Percentiles rank a stretch among this genome's conserved stretches.
Evolutionary conservation across 2,113 vertebrate species (phyloP).

Genomic region (Scopus umbretta): DNA sequence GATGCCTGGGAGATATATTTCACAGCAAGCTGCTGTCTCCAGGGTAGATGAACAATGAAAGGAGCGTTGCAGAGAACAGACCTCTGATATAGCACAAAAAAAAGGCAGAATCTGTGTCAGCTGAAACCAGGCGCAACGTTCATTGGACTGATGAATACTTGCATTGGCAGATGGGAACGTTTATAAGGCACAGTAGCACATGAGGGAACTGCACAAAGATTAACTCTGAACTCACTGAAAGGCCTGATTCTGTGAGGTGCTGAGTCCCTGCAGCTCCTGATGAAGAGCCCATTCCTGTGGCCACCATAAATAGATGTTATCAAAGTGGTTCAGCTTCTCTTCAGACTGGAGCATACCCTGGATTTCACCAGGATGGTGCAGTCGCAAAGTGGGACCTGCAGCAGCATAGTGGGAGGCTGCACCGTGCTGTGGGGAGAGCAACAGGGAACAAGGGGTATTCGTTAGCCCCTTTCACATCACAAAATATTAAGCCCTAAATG

Average conservation of each 20-base stretch:
- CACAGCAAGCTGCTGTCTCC: neutral
- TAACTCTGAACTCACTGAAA: neutral
- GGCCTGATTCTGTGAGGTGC: neutral
- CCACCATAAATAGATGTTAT: neutral
- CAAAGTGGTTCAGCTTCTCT: neutral
- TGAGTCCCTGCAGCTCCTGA: neutral
- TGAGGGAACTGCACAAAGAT: neutral
- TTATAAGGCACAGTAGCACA: neutral
- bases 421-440: accelerated
- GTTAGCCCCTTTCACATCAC: neutral
- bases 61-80: neutral
- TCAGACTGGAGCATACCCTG: neutral
- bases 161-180: neutral
- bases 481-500: neutral
- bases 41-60: neutral
- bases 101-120: neutral
- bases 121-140: neutral
- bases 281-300: neutral
- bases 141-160: neutral
- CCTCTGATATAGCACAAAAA: neutral
- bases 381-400: neutral
- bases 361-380: neutral
- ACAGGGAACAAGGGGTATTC: accelerated
- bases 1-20: neutral
- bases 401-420: neutral